Evolutionary conservation across 2,113 vertebrate species (phyloP).

Genomic region (Phalacrocorax carbo): DNA sequence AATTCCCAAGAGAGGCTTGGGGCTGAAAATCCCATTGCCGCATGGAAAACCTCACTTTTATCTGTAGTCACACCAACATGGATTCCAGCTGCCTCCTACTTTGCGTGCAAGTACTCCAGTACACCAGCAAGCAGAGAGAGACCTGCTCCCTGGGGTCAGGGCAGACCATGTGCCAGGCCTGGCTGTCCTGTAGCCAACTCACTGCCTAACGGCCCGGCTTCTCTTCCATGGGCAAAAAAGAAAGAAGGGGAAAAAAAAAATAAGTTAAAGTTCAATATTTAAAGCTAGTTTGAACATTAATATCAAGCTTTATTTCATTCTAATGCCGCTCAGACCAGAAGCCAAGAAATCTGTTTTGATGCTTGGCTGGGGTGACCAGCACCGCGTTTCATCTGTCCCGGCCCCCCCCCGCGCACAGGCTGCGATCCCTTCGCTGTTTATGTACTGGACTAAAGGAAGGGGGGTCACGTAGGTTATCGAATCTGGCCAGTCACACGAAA

Average conservation of each 20-base stretch:
- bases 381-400: fast-evolving
- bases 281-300: neutral
- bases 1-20: neutral
- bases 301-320: neutral
- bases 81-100: neutral
- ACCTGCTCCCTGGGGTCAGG: too few relatives aligned
- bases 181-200: neutral
- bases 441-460: neutral
- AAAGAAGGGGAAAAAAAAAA: neutral
- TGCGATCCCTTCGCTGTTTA: neutral
- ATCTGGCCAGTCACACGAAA: neutral
- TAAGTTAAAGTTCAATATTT: neutral
- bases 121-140: too few relatives aligned
- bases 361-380: neutral
- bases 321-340: neutral
- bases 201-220: too few relatives aligned
- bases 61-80: too few relatives aligned
- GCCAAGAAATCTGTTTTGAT: too few relatives aligned
- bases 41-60: neutral
- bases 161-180: too few relatives aligned
- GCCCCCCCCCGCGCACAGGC: neutral
- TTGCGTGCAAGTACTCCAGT: fast-evolving
- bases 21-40: neutral
- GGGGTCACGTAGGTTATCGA: fast-evolving
- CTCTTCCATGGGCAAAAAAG: neutral